phyloP scores from a whole-genome alignment of 2,113 vertebrate species.

The Muscicapa adusta region DNA sequence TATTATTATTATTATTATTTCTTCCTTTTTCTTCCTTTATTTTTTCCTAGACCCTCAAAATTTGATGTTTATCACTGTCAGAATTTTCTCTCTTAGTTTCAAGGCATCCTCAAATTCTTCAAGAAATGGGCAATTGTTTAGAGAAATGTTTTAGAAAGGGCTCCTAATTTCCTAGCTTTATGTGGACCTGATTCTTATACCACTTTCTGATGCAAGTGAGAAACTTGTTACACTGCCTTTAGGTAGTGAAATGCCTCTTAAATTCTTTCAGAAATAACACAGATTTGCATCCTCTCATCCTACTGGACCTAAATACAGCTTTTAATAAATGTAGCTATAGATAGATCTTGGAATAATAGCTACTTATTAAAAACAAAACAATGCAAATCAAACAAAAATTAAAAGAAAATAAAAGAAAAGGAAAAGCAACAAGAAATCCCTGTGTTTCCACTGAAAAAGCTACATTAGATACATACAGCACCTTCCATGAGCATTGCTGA shows the following conservation, averaged over 20 bases:
- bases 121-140: neutral
- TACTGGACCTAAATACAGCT: neutral
- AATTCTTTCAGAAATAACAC: neutral
- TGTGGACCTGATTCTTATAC: neutral
- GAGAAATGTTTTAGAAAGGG: neutral
- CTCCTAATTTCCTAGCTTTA: neutral
- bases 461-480: neutral
- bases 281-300: neutral
- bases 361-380: neutral
- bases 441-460: neutral
- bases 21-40: neutral
- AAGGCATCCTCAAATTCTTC: neutral
- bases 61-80: neutral
- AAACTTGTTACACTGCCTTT: neutral
- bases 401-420: fast-evolving
- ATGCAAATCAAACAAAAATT: neutral
- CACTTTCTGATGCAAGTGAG: neutral
- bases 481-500: neutral
- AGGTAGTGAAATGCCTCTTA: neutral
- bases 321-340: neutral
- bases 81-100: neutral
- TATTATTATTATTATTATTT: neutral
- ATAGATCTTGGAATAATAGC: neutral
- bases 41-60: neutral
- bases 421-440: neutral